Evolutionary conservation across 2,888 invertebrate species (phyloP).

Genomic region (Corythucha ciliata): DNA sequence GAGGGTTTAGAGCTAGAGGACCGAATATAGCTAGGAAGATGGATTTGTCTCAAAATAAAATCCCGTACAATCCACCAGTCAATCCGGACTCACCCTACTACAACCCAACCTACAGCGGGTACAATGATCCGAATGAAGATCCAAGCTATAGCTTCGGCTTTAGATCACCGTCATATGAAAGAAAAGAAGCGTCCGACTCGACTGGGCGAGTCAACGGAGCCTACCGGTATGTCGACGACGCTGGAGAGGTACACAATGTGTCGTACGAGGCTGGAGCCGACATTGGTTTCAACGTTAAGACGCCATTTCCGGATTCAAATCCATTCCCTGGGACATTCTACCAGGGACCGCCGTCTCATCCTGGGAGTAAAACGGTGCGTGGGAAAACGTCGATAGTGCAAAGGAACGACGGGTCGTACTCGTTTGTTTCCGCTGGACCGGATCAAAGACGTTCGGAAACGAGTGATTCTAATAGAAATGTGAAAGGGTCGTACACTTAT

Average conservation of each 20-base stretch:
- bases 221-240: constrained; percentile 64
- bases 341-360: constrained; percentile 50
- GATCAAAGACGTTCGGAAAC: constrained; percentile 66
- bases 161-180: constrained; percentile 56
- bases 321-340: constrained; percentile 46
- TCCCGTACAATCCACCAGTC: constrained; percentile 38
- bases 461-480: constrained; percentile 60
- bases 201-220: constrained; percentile 53
- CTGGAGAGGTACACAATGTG: constrained; percentile 65
- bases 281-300: constrained; percentile 66
- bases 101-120: constrained; percentile 56
- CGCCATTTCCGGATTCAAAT: constrained; percentile 55
- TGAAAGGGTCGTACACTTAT: constrained; percentile 67
- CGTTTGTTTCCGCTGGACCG: constrained; percentile 65
- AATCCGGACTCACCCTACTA: constrained; percentile 37
- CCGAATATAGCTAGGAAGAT: constrained; percentile 62
- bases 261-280: constrained; percentile 65
- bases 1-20: constrained; percentile 70
- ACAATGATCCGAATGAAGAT: constrained; percentile 66
- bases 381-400: constrained; percentile 64
- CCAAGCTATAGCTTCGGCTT: constrained; percentile 63
- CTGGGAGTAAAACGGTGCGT: constrained; percentile 42
- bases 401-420: constrained; percentile 62
- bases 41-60: constrained; percentile 47
- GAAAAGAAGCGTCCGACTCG: constrained; percentile 56